A percentile compares a stretch with the other conserved stretches of the same genome.
phyloP scores from a whole-genome alignment of 1,140 invertebrate genomes.

The Branchinecta lindahli region DNA sequence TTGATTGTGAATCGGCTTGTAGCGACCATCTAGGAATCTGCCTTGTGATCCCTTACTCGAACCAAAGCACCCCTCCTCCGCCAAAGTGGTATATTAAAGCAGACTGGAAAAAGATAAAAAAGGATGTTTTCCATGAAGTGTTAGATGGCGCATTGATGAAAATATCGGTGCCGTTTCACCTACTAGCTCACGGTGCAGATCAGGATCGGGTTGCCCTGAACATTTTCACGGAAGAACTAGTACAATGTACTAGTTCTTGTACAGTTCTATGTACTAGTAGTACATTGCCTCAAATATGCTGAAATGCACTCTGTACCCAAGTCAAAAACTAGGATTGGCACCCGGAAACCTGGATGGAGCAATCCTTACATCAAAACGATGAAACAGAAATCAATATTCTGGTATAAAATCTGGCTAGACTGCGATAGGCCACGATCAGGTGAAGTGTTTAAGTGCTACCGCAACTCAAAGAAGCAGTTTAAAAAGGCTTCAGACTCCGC shows the following conservation, averaged over 20 bases:
- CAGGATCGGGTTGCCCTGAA: not conserved
- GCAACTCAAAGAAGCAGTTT: slow-evolving; percentile 4
- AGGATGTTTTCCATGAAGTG: slow-evolving; percentile 1
- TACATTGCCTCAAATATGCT: not conserved
- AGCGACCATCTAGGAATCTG: not conserved
- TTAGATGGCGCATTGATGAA: not conserved
- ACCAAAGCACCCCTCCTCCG: not conserved
- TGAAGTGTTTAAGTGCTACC: slow-evolving; percentile 5
- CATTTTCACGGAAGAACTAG: not conserved
- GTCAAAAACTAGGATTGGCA: slow-evolving; percentile 1
- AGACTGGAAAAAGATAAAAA: not conserved
- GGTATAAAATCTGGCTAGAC: not conserved
- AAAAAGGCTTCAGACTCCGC: not conserved
- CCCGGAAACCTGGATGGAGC: not conserved
- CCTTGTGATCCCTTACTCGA: slow-evolving; percentile 4
- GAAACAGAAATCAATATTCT: not conserved
- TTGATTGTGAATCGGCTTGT: not conserved
- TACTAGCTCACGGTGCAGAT: slow-evolving; percentile 4
- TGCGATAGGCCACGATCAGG: not conserved
- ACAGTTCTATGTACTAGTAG: no score
- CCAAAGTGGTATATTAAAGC: not conserved
- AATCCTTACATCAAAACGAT: not conserved
- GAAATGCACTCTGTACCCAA: not conserved
- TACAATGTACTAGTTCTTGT: no score
- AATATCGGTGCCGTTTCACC: not conserved